Evolutionary conservation across 2,113 vertebrate species (phyloP).

Genomic region (Rhinopomastus cyanomelas): DNA sequence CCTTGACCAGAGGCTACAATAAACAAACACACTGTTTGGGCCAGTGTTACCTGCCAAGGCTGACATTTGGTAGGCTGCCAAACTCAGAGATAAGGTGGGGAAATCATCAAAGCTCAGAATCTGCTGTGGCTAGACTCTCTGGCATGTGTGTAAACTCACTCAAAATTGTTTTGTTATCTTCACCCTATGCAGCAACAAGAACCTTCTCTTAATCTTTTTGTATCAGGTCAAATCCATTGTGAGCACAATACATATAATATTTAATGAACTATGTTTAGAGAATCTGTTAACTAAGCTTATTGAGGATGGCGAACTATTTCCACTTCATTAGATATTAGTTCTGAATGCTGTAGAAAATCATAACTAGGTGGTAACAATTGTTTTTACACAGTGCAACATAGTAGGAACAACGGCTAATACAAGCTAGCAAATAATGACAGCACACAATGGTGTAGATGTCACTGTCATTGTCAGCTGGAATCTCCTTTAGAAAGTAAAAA

Average conservation of each 20-base stretch:
- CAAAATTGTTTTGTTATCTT: background rate
- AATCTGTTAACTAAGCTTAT: background rate
- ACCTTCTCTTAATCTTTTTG: background rate
- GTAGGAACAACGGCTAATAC: background rate
- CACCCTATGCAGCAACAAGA: background rate
- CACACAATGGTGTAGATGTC: no score
- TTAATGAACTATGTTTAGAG: background rate
- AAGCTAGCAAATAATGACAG: background rate
- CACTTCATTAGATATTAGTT: background rate
- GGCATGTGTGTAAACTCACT: background rate
- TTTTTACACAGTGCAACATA: background rate
- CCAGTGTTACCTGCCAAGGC: background rate
- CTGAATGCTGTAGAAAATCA: background rate
- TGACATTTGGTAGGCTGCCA: background rate
- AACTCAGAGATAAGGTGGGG: background rate
- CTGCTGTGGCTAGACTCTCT: background rate
- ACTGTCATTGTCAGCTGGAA: background rate
- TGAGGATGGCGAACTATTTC: background rate
- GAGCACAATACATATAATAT: background rate
- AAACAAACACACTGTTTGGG: rapidly evolving
- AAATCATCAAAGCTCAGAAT: background rate
- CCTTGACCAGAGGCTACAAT: background rate
- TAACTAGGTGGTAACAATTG: background rate
- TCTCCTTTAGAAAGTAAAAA: background rate
- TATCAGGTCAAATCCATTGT: background rate